Evolutionary conservation across 2,797 vertebrate species (phyloP).

Genomic region (Xenentodon cancila): DNA sequence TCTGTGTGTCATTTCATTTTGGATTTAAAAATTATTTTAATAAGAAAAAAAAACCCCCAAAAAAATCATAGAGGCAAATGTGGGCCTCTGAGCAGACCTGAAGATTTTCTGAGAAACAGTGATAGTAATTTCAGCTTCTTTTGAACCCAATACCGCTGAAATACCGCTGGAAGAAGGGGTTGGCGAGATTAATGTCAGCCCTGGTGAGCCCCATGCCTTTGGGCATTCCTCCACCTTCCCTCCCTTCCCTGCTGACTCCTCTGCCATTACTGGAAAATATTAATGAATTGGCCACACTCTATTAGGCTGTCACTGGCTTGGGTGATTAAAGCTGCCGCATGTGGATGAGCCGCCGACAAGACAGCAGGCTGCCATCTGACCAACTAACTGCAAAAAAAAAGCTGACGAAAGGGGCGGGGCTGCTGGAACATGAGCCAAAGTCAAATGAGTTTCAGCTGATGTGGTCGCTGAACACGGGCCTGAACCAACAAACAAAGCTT

Average conservation of each 20-base stretch:
- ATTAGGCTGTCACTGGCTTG: slow-evolving; percentile 77
- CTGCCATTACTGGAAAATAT: slow-evolving; percentile 73
- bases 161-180: slow-evolving; percentile 33
- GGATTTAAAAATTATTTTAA: neutral
- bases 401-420: slow-evolving; percentile 23
- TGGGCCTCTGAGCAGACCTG: slow-evolving; percentile 6
- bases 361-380: slow-evolving; percentile 55
- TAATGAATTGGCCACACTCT: slow-evolving; percentile 78
- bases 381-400: slow-evolving; percentile 15
- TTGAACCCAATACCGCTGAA: slow-evolving; percentile 17
- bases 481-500: slow-evolving; percentile 2
- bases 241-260: slow-evolving; percentile 44
- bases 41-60: slow-evolving; percentile 2
- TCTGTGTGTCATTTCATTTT: neutral
- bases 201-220: slow-evolving; percentile 46
- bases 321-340: slow-evolving; percentile 80
- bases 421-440: slow-evolving; percentile 29
- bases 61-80: too few species aligned
- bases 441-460: slow-evolving; percentile 41
- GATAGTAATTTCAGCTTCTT: slow-evolving; percentile 9
- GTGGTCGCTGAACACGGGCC: slow-evolving; percentile 29
- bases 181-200: slow-evolving; percentile 67
- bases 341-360: slow-evolving; percentile 63
- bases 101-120: neutral
- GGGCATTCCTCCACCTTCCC: slow-evolving; percentile 51